Conservation (phyloP, 2,113 vertebrate species). For the Anhinga anhinga region DNA sequence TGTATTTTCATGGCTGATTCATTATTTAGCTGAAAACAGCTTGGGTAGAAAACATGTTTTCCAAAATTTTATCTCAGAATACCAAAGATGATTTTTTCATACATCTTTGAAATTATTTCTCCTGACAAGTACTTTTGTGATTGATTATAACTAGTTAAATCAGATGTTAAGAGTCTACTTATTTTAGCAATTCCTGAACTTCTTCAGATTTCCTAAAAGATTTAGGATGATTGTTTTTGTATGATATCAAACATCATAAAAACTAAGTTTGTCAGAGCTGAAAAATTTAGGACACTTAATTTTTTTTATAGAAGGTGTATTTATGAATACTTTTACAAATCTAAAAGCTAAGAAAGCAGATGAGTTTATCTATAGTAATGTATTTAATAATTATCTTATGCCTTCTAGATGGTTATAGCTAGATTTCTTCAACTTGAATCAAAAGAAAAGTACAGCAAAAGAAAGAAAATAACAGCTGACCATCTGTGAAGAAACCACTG, state of each 20-base stretch:
- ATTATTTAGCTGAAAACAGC: constrained; percentile 30
- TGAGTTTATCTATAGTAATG: not conserved
- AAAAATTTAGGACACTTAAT: not conserved
- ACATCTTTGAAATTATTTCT: not conserved
- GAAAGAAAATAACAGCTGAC: not conserved
- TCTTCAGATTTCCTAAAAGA: not conserved
- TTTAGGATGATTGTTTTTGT: not conserved
- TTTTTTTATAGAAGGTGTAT: not conserved
- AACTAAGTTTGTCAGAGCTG: not conserved
- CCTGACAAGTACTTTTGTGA: not conserved
- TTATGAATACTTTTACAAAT: not conserved
- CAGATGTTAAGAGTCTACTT: not conserved
- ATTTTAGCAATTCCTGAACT: not conserved
- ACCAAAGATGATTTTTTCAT: not conserved
- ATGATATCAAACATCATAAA: not conserved
- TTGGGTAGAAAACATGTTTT: not conserved
- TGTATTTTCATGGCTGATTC: not conserved
- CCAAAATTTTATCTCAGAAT: not conserved
- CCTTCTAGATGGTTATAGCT: not conserved
- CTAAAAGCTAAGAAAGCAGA: not conserved
- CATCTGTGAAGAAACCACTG: not conserved
- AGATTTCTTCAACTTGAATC: not conserved
- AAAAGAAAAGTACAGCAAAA: not conserved
- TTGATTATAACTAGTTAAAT: not conserved
- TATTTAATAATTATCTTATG: not conserved